Base-by-base conservation (phyloP, 2,113 vertebrate species). In the Aptenodytes forsteri region DNA sequence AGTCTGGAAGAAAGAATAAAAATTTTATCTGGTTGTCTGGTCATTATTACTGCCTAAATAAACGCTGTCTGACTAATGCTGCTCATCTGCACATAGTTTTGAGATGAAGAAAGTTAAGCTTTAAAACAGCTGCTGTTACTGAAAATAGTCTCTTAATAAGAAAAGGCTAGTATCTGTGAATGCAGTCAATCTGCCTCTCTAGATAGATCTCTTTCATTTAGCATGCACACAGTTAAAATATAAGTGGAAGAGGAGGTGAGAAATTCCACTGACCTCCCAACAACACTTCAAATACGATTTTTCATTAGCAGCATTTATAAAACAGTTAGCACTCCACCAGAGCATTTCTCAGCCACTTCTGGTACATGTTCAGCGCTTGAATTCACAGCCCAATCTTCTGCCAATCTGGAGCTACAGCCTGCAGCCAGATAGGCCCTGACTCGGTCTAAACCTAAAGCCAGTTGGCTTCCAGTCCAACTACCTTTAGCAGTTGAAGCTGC, bases 71-170 rank as follows among this genome's bases (percentile, higher is more conserved):
- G 92, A 84, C 92, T 94, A 81, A 82, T 10, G 56, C 83, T 70
- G 81, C 82, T 93, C 91, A 49, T 86, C 95, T 86, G 87, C 87
- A 80, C 89, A 92, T 95, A 77, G 44, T 88, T 96, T 90, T 27
- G 62, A 73, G 92, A 93, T 98, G 91, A 97, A 97, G 91, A 75
- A 71, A 78, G 40, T 76, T 71, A 80, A 95, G 76, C 93, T 93
- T 89, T 87, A 87, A 94, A 96, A 92, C 87, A 89, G 91, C 87
- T 96, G 90, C 79, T 52, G 73, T 44, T 72, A n/a, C 96, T 89
- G 87, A 94, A 96, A 97, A 95, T 89, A 89, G 67, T 64, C 27
- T 75, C 72, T 49, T 71, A 73, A 30, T 66, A 87, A 56, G 42
- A 94, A 92, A 94, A 85, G 32, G 36, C 82, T 52, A 15, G 17